Percentiles rank a stretch among this genome's conserved stretches.
phyloP scores from a whole-genome alignment of 2,888 invertebrate genomes.

The Thecocarcelia acutangulata region DNA sequence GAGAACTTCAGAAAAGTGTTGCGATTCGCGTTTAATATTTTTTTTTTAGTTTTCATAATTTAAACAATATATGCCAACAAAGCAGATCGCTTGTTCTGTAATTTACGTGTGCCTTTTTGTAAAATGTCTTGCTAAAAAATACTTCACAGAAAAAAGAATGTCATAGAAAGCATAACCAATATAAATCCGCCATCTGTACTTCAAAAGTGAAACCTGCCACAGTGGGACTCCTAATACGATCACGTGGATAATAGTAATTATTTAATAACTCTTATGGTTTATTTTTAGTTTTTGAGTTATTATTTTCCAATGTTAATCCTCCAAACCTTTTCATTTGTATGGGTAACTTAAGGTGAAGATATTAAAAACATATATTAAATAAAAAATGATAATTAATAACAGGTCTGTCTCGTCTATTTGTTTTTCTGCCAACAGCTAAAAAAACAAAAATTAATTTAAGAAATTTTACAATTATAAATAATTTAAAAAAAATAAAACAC shows the following conservation, averaged over 20 bases:
- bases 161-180: too few relatives aligned
- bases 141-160: not conserved
- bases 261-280: not conserved
- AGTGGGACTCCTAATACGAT: too few relatives aligned
- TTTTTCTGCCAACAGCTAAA: conserved; percentile 35
- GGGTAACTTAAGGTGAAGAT: conserved; percentile 12
- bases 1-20: too few relatives aligned
- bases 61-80: too few relatives aligned
- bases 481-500: conserved; percentile 32
- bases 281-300: not conserved
- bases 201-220: too few relatives aligned
- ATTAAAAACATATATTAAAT: conserved; percentile 5
- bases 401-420: conserved; percentile 1
- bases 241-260: too few relatives aligned
- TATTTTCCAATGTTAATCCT: conserved; percentile 28
- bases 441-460: conserved; percentile 3
- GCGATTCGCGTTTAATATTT: too few relatives aligned
- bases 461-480: conserved; percentile 19
- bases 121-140: too few relatives aligned
- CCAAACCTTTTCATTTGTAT: conserved; percentile 25
- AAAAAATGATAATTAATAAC: not conserved
- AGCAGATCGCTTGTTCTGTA: too few relatives aligned
- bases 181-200: too few relatives aligned
- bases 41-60: too few relatives aligned
- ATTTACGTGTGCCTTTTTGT: too few relatives aligned